Percentiles rank a stretch among this genome's conserved stretches.
phyloP scores from a whole-genome alignment of 2,797 vertebrate species.

The Octomys mimax region DNA sequence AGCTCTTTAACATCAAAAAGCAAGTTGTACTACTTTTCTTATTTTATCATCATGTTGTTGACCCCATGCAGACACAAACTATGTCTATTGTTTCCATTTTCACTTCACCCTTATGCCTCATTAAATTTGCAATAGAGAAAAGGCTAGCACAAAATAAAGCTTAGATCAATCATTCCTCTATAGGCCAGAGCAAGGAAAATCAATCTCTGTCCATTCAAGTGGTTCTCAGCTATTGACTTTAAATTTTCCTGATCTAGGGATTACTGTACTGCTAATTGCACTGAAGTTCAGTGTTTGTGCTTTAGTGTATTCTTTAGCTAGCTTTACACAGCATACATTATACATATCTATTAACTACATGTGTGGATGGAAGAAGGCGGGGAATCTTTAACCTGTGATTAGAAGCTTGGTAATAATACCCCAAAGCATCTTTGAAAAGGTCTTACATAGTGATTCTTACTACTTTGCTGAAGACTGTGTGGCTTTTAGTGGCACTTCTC shows the following conservation, averaged over 20 bases:
- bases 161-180: slow-evolving; percentile 61
- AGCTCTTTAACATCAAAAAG: not conserved
- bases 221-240: slow-evolving; percentile 32
- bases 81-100: slow-evolving; percentile 20
- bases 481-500: not conserved
- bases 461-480: slow-evolving; percentile 11
- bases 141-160: slow-evolving; percentile 64
- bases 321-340: not conserved
- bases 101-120: slow-evolving; percentile 58
- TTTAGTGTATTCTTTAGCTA: slow-evolving; percentile 40
- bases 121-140: slow-evolving; percentile 78
- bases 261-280: slow-evolving; percentile 48
- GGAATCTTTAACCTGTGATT: slow-evolving; percentile 60
- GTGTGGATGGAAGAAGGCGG: slow-evolving; percentile 37
- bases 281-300: not conserved
- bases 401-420: slow-evolving; percentile 48
- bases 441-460: not conserved
- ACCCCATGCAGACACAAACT: slow-evolving; percentile 33
- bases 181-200: slow-evolving; percentile 69
- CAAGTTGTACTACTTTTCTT: slow-evolving; percentile 18
- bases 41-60: slow-evolving; percentile 6
- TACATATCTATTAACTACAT: slow-evolving; percentile 55
- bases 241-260: not conserved
- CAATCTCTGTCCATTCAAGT: slow-evolving; percentile 56
- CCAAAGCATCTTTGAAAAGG: slow-evolving; percentile 41